Base-by-base conservation (phyloP, 2,888 invertebrate species). In the Phasia obesa region DNA sequence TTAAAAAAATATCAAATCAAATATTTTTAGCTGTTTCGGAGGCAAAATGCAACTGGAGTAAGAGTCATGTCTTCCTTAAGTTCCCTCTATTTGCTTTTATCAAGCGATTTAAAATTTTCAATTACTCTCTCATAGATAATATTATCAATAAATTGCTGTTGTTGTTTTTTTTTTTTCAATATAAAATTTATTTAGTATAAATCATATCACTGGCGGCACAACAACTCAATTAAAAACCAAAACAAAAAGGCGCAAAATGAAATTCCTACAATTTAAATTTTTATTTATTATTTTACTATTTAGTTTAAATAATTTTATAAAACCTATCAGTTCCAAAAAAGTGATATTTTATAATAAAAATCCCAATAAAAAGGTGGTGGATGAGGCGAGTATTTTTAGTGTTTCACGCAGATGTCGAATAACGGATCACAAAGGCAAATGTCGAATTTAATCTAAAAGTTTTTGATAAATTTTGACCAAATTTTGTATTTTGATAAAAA, bases 341-440 rank as follows among this genome's bases (percentile, higher is more conserved):
- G 85, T 86, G 4, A 81, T 86, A 49, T 86, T 85, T 53, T 86
- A 71, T 47, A 81, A n/a, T n/a, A n/a, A n/a, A n/a, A n/a, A 83
- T 62, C 47, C 53, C 5, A 55, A 27, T 31, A 53, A 23, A 0
- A 4, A 7, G 1, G 17, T 55, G 5, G 49, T 88, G 7, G 85
- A 88, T 7, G 83, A 82, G 53, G 64, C 88, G 27, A 89, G 87
- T 85, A 83, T 89, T 4, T 86, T 89, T n/a, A 81, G 80, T 4
- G n/a, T 84, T 3, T 74, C 84, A 1, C 23, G 51, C 0, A 65
- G 59, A 23, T 89, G 89, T 21, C 69, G 42, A 0, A 81, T 31
- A 13, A 85, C 85, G 55, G 89, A 89, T 85, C 88, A 89, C 75
- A 87, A 85, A 44, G 86, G 88, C 25, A 87, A 85, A 35, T 89